A percentile compares a stretch with the other conserved stretches of the same genome.
These are phyloP conservation scores for Agonopterix heracliana DNA, from an alignment of 2,888 invertebrate species.

Conservation along the genomic window DNA sequence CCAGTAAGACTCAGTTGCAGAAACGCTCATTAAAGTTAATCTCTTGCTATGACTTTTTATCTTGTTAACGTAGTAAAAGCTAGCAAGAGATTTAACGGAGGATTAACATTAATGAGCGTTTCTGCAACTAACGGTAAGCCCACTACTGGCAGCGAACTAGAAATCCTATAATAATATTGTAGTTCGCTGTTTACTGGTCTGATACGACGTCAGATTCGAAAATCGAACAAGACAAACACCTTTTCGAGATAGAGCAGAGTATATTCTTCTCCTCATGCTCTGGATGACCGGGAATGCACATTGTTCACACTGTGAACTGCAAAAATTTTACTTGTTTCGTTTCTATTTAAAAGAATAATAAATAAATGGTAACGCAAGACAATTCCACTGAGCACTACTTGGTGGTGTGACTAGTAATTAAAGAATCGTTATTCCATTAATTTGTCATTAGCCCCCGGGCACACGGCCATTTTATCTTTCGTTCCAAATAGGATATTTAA, in stretches of 20 bases:
- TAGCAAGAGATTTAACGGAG: too few species aligned
- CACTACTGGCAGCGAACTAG: too few species aligned
- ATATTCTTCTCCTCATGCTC: slow-evolving; percentile 23
- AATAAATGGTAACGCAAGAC: slow-evolving; percentile 27
- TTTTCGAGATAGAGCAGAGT: slow-evolving; percentile 40
- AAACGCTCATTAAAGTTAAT: too few species aligned
- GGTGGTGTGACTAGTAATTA: slow-evolving; percentile 28
- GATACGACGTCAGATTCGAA: too few species aligned
- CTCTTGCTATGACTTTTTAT: too few species aligned
- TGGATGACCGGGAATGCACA: slow-evolving; percentile 46
- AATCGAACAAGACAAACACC: slow-evolving; percentile 25
- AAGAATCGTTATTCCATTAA: slow-evolving; percentile 48
- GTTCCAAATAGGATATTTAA: slow-evolving; percentile 52
- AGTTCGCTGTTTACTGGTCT: too few species aligned
- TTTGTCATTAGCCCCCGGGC: slow-evolving; percentile 48
- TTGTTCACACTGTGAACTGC: slow-evolving; percentile 19
- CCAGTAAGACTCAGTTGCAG: too few species aligned
- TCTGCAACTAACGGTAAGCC: too few species aligned
- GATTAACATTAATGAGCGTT: too few species aligned
- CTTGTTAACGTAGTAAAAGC: too few species aligned
- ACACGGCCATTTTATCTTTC: slow-evolving; percentile 37
- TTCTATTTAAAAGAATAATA: background rate
- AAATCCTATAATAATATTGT: too few species aligned
- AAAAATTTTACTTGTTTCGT: background rate
- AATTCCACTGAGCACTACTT: slow-evolving; percentile 22